Conservation (phyloP, 2,888 invertebrate genomes). For the Toxonevra muliebris region DNA sequence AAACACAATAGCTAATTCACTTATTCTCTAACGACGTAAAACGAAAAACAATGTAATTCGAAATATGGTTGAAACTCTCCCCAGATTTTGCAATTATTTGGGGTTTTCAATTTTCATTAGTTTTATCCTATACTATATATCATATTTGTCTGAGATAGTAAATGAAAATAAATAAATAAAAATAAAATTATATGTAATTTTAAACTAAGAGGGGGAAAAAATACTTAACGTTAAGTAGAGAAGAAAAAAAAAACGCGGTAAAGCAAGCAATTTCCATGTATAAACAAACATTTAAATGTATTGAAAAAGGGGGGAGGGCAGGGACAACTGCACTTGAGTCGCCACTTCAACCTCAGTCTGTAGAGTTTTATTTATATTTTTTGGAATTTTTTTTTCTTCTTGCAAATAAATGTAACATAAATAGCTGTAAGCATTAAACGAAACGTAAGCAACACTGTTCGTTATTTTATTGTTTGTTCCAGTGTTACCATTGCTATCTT, state of each 20-base stretch:
- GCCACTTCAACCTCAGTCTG: background rate
- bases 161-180: too few species aligned
- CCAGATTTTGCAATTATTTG: too few species aligned
- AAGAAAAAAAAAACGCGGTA: background rate
- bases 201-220: too few species aligned
- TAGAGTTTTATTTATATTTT: background rate
- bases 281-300: slow-evolving; percentile 3
- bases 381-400: slow-evolving; percentile 13
- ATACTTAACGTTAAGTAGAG: background rate
- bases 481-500: slow-evolving; percentile 15
- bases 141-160: too few species aligned
- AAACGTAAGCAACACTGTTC: slow-evolving; percentile 5
- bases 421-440: slow-evolving; percentile 28
- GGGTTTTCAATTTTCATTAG: too few species aligned
- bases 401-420: slow-evolving; percentile 33
- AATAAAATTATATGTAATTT: too few species aligned
- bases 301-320: background rate
- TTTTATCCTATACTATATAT: too few species aligned
- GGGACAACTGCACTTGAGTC: background rate
- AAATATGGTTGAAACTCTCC: too few species aligned
- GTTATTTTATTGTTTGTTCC: slow-evolving; percentile 1
- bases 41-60: too few species aligned
- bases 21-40: too few species aligned
- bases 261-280: background rate
- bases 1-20: too few species aligned